Conservation (phyloP, 92 coral and sea anemone species). For the Desmophyllum pertusum region DNA sequence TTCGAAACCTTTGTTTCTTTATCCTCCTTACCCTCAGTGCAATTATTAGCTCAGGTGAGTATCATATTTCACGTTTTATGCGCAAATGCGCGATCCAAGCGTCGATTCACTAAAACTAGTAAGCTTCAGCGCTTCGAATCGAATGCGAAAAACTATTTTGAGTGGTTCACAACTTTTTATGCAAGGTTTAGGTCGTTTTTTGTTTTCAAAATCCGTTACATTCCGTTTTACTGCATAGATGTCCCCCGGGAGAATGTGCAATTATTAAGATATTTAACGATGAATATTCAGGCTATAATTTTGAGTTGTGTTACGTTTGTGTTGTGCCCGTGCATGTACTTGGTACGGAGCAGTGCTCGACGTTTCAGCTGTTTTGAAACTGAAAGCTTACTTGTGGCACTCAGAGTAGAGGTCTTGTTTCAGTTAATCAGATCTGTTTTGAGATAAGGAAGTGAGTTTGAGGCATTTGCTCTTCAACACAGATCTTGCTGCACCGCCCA, state of each 20-base stretch:
- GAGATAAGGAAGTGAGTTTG: background rate
- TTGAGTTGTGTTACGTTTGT: background rate
- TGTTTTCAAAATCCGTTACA: background rate
- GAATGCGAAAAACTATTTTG: no score
- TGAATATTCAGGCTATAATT: background rate
- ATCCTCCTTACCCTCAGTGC: background rate
- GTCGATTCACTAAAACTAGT: background rate
- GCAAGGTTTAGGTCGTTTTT: background rate
- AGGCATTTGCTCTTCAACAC: background rate
- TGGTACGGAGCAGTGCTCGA: background rate
- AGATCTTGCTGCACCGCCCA: background rate
- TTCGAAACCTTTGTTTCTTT: background rate
- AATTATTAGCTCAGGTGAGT: slow-evolving; percentile 23
- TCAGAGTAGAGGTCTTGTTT: background rate
- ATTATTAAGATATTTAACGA: no score
- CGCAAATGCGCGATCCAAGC: background rate
- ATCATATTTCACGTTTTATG: background rate
- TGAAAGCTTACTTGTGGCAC: background rate
- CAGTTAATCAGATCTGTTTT: background rate
- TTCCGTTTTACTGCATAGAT: background rate
- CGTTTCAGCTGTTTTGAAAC: background rate
- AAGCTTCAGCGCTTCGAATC: background rate
- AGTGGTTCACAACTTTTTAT: background rate
- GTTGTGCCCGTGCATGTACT: slow-evolving; percentile 7
- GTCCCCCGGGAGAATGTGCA: no score